Evolutionary conservation across 2,888 invertebrate genomes (phyloP).

Genomic region (Drosophila flavopinicola): DNA sequence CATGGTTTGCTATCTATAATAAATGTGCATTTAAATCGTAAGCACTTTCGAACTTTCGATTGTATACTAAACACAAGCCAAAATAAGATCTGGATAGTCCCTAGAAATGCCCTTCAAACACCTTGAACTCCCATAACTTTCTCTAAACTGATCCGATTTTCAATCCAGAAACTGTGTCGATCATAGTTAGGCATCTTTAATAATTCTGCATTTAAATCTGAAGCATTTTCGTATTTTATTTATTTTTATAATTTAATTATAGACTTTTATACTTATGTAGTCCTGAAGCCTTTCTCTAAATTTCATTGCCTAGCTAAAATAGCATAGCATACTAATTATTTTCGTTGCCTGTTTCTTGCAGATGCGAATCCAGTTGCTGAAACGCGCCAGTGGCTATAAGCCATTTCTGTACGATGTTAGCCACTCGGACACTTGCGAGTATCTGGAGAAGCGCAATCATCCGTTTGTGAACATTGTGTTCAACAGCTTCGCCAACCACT

Average conservation of each 20-base stretch:
- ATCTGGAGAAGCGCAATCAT: conserved; percentile 74
- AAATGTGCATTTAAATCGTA: too few species aligned
- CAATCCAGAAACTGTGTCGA: too few species aligned
- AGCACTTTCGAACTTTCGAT: too few species aligned
- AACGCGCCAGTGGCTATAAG: conserved; percentile 74
- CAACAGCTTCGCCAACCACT: conserved; percentile 54
- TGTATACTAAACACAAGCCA: too few species aligned
- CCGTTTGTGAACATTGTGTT: conserved; percentile 70
- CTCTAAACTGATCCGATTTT: too few species aligned
- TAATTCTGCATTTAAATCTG: not conserved
- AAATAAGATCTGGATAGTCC: too few species aligned
- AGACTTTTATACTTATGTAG: not conserved
- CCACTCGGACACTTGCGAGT: conserved; percentile 63
- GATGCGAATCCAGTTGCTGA: conserved; percentile 71
- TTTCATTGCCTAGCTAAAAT: too few species aligned
- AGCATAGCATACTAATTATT: not conserved
- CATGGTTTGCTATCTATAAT: not conserved
- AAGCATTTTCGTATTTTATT: too few species aligned
- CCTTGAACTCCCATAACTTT: too few species aligned
- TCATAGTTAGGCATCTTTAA: too few species aligned
- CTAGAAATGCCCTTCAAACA: too few species aligned
- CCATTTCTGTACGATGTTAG: conserved; percentile 68
- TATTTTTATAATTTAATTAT: not conserved
- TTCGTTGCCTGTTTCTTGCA: conserved; percentile 4
- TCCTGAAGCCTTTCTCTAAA: too few species aligned